Base-by-base conservation (phyloP, 2,113 vertebrate species). In the Garra rufa region DNA sequence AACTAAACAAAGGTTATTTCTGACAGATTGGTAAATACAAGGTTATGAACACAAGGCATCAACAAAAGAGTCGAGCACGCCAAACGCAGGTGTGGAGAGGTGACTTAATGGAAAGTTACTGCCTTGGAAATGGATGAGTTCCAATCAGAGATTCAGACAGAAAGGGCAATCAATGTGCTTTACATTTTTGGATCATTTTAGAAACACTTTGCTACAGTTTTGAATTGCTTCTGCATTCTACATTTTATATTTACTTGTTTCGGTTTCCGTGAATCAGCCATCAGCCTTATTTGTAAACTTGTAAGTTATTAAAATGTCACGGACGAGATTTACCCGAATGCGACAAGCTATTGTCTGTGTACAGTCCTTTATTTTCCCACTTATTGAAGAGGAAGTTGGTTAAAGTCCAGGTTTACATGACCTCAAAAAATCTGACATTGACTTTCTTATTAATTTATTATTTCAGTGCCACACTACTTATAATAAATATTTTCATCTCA, bases 21-120 rank as follows among this genome's bases (percentile, higher is more conserved):
- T 61, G 26, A 71, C 71, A 59, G 13, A 14, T 76, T 79, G 82
- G 71, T 44, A 69, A 81, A 50, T 43, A 26, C 44, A 82, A 81
- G 76, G 24, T 46, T 69, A 46, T 69, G n/a, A 46, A 73, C 6
- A 75, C 71, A 48, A 75, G 44, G 71, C 43, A 50, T 75, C 71
- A 28, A 50, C 41, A 28, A 50, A 28, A 50, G n/a, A 55, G 46
- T 24, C 21, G 9, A 46, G 74, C 57, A 19, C 48, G 48, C 38
- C 38, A 28, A 73, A 43, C 81, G 21, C 46, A 84, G 73, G 59
- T 34, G 78, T 59, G 44, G 17, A 48, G 81, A 41, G 38, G 57
- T 71, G 46, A 61, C 73, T 73, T 48, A 69, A 87, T 87, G 86
- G 83, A 87, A 85, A 87, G 82, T 86, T 84, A 88, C 85, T 73